These are phyloP conservation scores for Stichodactyla mertensii DNA, from an alignment of 64 coral and sea anemone genomes.

Conservation along the genomic window DNA sequence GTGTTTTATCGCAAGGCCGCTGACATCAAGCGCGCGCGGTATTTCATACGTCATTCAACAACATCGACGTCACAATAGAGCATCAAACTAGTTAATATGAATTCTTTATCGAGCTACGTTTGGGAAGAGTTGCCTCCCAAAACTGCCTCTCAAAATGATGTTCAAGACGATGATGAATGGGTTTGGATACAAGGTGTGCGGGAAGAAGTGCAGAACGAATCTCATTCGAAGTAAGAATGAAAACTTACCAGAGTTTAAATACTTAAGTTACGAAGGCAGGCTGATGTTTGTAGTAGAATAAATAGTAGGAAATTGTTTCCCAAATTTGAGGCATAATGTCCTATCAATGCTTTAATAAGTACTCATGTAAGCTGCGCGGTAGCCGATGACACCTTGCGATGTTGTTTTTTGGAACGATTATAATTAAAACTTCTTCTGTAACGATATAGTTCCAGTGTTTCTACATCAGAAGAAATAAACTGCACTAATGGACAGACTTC, in stretches of 20 bases:
- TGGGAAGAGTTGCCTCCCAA: constrained; percentile 11
- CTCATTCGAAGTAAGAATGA: background rate
- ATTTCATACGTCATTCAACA: background rate
- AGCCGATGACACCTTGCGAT: too few relatives aligned
- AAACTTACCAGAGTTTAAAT: too few relatives aligned
- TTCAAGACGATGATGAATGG: background rate
- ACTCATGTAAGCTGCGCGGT: too few relatives aligned
- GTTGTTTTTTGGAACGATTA: too few relatives aligned
- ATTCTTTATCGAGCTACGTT: constrained; percentile 20
- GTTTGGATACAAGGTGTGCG: constrained; percentile 17
- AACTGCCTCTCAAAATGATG: background rate
- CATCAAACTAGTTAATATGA: background rate
- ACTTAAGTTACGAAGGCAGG: too few relatives aligned
- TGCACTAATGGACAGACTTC: background rate
- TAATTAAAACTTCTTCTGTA: background rate
- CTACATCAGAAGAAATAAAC: background rate
- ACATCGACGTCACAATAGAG: background rate
- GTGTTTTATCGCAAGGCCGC: background rate
- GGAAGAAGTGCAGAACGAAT: background rate
- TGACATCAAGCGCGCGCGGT: background rate
- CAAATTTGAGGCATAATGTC: too few relatives aligned
- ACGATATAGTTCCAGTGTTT: background rate
- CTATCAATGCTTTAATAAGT: too few relatives aligned
- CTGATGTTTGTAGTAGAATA: too few relatives aligned
- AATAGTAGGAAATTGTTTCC: too few relatives aligned